Evolutionary conservation across 2,797 vertebrate species (phyloP), one percentile per base, ranked within the genome.

Genomic region (Onychomys arenicola): DNA sequence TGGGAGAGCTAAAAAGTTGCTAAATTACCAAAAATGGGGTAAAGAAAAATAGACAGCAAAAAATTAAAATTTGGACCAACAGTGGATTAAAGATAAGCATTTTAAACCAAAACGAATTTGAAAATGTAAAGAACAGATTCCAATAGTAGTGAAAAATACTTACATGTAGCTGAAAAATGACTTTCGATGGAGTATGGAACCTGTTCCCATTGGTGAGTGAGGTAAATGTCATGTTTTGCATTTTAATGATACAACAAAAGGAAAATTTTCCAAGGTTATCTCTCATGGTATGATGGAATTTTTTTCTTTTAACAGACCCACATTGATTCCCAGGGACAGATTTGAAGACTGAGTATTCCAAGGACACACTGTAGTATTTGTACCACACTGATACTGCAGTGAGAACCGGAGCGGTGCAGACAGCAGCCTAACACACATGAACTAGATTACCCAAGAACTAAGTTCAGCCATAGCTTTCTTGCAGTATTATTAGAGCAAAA

Each of bases 381-480:
- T 82, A 97, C 96, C 95, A 96, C 95, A 95, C 91, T 96, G 98
- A 97, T 94, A 98, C 88, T 69, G 97, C 92, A 96, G 96, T 77
- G 96, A 97, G 88, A 91, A 87, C 95, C 37, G 73, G 96, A 96
- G 92, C 87, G 97, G 89, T 96, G 89, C 93, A 95, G 96, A 95
- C 97, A 97, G 98, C 95, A 98, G 96, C 90, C 97, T 98, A 98
- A 98, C 93, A 95, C 96, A 98, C 97, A 98, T 49, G 80, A 98
- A 98, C 96, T 98, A 98, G 97, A 96, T 98, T 86, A 98, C 96
- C 96, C 97, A 98, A 97, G 98, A 98, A 97, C 96, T 98, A 98
- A 97, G 96, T 97, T 97, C 97, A 98, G 98, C 98, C 97, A 98
- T 98, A 98, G 98, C 98, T 98, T 98, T 98, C 98, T 98, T 98